These are phyloP conservation scores for Aix galericulata DNA, from an alignment of 2,113 vertebrate genomes.

Conservation along the genomic window DNA sequence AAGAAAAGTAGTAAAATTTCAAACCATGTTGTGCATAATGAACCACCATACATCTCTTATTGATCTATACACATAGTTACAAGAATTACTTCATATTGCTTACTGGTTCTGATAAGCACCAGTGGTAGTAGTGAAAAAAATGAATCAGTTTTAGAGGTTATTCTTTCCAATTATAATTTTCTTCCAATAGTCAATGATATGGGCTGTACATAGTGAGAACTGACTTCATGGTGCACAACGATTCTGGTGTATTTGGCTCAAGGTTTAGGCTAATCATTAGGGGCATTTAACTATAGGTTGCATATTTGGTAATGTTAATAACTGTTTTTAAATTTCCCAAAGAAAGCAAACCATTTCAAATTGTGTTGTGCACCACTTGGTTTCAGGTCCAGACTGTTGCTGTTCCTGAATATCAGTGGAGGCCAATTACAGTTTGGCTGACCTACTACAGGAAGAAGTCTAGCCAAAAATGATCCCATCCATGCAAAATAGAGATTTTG, in stretches of 20 bases:
- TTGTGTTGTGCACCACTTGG: not conserved
- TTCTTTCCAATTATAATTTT: not conserved
- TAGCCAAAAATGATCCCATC: conserved; percentile 29
- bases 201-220: not conserved
- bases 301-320: not conserved
- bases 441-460: not conserved
- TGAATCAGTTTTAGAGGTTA: not conserved
- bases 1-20: not conserved
- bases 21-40: not conserved
- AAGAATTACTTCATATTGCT: not conserved
- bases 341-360: not conserved
- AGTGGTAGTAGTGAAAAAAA: not conserved
- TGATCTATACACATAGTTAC: not conserved
- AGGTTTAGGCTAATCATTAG: not conserved
- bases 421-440: conserved; percentile 37
- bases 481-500: conserved; percentile 21
- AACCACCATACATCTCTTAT: not conserved
- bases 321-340: not conserved
- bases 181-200: not conserved
- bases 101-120: not conserved
- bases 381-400: not conserved
- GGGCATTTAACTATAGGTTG: not conserved
- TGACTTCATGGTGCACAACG: not conserved
- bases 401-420: not conserved
- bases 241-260: not conserved